Evolutionary conservation across 2,797 vertebrate genomes (phyloP), one percentile per base, ranked within the genome.

Genomic region (Gobionotothen gibberifrons): DNA sequence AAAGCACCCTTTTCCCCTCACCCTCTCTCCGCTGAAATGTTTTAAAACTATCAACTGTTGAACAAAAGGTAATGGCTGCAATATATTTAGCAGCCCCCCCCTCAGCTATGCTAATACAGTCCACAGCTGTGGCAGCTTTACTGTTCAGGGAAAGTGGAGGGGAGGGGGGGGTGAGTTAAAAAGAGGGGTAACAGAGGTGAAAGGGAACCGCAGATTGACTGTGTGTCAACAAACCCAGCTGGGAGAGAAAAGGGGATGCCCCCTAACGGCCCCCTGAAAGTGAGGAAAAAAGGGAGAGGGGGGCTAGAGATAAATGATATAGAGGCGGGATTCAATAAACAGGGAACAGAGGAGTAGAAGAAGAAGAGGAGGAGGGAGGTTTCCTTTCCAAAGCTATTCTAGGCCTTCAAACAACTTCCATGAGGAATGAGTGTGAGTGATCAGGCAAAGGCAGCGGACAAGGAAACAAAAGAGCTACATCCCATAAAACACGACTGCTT

Each of bases 81-180:
- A 97, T 97, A 95, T 96, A 97, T 96, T 95, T 96, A 94, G 93
- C 88, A 83, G 12, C 72, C 69, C 69, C 49, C 71, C 69, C 71
- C 46, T 8, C 94, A 93, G 93, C 95, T 95, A 94, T 95, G 94
- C 94, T 95, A 95, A 96, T 96, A 97, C 96, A 96, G 95, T 93
- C 91, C 96, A 96, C 97, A 98, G 97, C 96, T 98, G 96, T 96
- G 94, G 96, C 96, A 96, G 95, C 96, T 99, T 98, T 97, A 97
- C 93, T 94, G 95, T 94, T 90, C 93, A 90, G 92, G 90, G 90
- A 91, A 92, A 90, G 82, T 22, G 47, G 72, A 85, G 90, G 52
- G 84, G 43, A 77, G 80, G 36, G 43, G 72, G 72, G 82, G 63
- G 81, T 39, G 67, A 53, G 76, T 85, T 79, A 83, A 88, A 87